A percentile compares a stretch with the other conserved stretches of the same genome.
These are phyloP conservation scores for Neolamprologus cancellatus DNA, from an alignment of 2,113 vertebrate genomes.

Conservation along the genomic window DNA sequence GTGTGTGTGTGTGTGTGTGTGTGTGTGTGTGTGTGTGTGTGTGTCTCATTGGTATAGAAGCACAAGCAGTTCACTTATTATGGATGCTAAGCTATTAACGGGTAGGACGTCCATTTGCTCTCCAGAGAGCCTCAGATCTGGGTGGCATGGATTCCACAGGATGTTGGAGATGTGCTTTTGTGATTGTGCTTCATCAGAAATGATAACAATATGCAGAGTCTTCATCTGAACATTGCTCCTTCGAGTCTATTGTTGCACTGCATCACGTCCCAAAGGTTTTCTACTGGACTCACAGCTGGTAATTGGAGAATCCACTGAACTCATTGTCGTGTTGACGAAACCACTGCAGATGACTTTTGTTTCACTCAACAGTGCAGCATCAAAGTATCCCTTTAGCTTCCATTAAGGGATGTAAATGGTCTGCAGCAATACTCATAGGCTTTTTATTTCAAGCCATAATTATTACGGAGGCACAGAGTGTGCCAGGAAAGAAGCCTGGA, in stretches of 20 bases:
- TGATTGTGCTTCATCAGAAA: neutral
- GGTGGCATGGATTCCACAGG: neutral
- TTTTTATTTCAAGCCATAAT: neutral
- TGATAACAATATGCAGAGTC: neutral
- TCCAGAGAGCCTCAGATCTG: neutral
- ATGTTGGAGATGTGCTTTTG: neutral
- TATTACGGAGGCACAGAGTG: too few species aligned
- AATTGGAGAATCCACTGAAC: neutral
- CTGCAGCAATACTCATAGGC: neutral
- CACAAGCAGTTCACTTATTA: neutral
- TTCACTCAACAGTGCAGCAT: neutral
- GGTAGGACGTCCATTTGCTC: neutral
- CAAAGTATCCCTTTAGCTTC: neutral
- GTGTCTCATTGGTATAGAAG: neutral
- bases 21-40: neutral
- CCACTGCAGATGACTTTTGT: neutral
- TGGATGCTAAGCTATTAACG: neutral
- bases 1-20: neutral
- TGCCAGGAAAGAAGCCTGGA: neutral
- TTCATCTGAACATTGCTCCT: neutral
- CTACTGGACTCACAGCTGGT: neutral
- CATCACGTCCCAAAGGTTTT: neutral
- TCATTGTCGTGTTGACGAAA: neutral
- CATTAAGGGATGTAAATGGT: neutral
- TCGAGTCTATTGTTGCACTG: neutral